Conservation (phyloP, 2,113 vertebrate genomes). For the Leucopternis melanops region DNA sequence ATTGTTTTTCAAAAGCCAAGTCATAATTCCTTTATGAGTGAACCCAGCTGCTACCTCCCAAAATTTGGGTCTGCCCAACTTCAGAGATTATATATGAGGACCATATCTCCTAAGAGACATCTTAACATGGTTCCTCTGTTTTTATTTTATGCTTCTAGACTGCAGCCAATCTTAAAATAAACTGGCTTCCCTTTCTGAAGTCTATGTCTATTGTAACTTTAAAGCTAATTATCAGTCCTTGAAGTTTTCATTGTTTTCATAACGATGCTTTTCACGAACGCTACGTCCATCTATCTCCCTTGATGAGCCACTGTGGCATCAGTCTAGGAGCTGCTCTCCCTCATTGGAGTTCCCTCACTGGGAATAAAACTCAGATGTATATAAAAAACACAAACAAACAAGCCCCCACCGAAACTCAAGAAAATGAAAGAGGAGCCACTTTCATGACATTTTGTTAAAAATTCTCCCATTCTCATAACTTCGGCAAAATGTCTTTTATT, state of each 20-base stretch:
- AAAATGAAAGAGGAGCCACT: neutral
- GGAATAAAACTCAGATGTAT: neutral
- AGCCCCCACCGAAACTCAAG: neutral
- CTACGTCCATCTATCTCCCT: neutral
- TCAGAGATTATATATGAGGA: neutral
- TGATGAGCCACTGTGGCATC: neutral
- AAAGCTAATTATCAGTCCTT: neutral
- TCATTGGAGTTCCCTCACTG: neutral
- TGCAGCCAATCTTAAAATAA: neutral
- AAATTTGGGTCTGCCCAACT: neutral
- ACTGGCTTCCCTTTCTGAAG: neutral
- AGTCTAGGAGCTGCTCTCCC: neutral
- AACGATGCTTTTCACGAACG: neutral
- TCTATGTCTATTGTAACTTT: neutral
- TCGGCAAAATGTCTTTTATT: neutral
- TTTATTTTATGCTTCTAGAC: neutral
- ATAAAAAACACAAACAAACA: neutral
- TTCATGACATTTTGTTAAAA: neutral
- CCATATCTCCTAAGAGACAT: neutral
- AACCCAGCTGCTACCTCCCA: neutral
- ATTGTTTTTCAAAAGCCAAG: neutral
- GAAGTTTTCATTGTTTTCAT: neutral
- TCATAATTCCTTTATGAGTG: neutral
- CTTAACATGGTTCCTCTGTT: neutral
- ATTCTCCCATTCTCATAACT: neutral